These are phyloP conservation scores for Epirrita christyi DNA, from an alignment of 2,888 invertebrate genomes.

Conservation along the genomic window DNA sequence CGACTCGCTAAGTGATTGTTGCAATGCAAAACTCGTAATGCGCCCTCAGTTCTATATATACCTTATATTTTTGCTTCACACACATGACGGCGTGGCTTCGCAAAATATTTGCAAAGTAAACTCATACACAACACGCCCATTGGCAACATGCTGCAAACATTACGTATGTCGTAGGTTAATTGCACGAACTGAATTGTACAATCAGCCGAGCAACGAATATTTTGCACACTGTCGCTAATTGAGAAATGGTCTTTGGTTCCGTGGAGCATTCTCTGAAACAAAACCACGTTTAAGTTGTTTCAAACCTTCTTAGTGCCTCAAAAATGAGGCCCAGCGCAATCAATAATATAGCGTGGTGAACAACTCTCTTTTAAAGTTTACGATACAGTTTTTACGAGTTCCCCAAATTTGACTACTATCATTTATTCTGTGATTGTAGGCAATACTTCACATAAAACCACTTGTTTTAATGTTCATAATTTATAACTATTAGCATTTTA, in stretches of 20 bases:
- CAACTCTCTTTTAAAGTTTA: constrained; percentile 24
- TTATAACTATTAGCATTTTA: constrained; percentile 34
- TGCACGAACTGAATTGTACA: neutral
- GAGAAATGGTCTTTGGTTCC: no score
- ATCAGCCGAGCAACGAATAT: neutral
- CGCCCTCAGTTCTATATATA: no score
- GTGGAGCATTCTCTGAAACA: neutral
- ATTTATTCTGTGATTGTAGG: constrained; percentile 5
- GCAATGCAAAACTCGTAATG: no score
- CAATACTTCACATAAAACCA: constrained; percentile 9
- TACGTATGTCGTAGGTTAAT: constrained; percentile 14
- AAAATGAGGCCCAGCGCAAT: neutral
- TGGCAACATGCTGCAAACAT: constrained; percentile 30
- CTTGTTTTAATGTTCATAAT: constrained; percentile 26
- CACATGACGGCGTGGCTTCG: constrained; percentile 1
- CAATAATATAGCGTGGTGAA: constrained; percentile 18
- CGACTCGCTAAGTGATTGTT: no score
- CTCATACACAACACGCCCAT: constrained; percentile 22
- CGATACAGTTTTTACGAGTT: constrained; percentile 23
- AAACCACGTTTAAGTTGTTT: neutral
- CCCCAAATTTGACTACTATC: constrained; percentile 15
- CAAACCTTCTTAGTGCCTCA: neutral
- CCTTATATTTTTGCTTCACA: neutral
- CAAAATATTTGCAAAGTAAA: constrained; percentile 17
- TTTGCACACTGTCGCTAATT: no score